Evolutionary conservation across 2,113 vertebrate genomes (phyloP).

Genomic region (Onychorhynchus coronatus): DNA sequence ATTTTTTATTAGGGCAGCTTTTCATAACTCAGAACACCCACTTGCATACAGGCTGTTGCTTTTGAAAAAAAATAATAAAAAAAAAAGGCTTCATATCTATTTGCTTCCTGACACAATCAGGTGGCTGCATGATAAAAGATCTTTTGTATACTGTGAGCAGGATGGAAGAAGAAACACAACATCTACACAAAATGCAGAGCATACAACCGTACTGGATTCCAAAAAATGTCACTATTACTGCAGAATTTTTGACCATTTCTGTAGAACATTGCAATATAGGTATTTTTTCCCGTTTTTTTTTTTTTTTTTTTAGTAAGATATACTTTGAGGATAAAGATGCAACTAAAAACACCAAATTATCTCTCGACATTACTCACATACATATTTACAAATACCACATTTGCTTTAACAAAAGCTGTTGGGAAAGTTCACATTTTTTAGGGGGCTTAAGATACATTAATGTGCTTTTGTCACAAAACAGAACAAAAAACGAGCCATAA

Average conservation of each 20-base stretch:
- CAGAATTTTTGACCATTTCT: background rate
- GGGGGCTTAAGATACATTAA: constrained; percentile 38
- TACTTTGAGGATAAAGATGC: background rate
- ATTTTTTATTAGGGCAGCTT: background rate
- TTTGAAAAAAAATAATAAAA: background rate
- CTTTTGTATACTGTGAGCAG: background rate
- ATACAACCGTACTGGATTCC: background rate
- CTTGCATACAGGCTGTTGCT: background rate
- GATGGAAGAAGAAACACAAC: background rate
- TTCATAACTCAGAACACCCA: background rate
- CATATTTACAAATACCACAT: background rate
- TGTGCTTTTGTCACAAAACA: constrained; percentile 67
- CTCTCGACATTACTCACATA: background rate
- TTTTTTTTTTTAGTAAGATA: background rate
- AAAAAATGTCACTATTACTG: background rate
- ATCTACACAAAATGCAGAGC: background rate
- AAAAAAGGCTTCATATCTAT: background rate
- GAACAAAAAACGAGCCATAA: constrained; percentile 47
- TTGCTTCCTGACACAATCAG: background rate
- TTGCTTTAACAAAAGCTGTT: background rate
- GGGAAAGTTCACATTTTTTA: constrained; percentile 24
- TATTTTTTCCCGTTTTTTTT: too few species aligned
- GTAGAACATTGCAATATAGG: background rate
- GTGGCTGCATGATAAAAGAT: background rate
- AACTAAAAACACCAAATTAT: background rate